Evolutionary conservation across 2,888 invertebrate species (phyloP).

Genomic region (Mesoligia furuncula): DNA sequence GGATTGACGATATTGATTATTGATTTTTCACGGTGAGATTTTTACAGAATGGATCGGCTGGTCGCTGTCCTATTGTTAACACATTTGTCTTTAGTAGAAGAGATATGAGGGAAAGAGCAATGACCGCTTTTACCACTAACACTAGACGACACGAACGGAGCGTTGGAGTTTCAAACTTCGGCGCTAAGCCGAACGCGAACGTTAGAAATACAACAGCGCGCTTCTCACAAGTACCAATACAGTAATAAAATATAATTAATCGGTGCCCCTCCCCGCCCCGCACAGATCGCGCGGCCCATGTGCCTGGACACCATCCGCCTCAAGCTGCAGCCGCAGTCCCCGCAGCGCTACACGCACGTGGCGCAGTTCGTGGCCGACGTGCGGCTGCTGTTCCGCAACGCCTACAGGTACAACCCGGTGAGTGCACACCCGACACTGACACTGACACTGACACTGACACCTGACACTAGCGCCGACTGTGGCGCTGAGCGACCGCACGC

Average conservation of each 20-base stretch:
- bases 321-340: slow-evolving; percentile 93
- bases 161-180: background rate
- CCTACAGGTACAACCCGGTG: slow-evolving; percentile 95
- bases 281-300: slow-evolving; percentile 94
- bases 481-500: background rate
- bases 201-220: background rate
- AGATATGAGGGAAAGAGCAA: background rate
- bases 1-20: too few species aligned
- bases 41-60: background rate
- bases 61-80: background rate
- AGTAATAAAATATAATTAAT: background rate
- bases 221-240: background rate
- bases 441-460: too few species aligned
- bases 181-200: background rate
- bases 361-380: slow-evolving; percentile 95
- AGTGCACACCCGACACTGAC: too few species aligned
- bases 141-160: background rate
- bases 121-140: background rate
- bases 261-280: background rate
- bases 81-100: background rate
- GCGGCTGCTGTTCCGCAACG: slow-evolving; percentile 96
- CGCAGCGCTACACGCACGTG: slow-evolving; percentile 93
- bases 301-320: slow-evolving; percentile 95
- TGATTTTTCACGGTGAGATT: too few species aligned
- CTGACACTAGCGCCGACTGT: too few species aligned